A percentile compares a stretch with the other conserved stretches of the same genome.
These are phyloP conservation scores for Troides helena DNA, from an alignment of 2,888 invertebrate species.

Conservation along the genomic window DNA sequence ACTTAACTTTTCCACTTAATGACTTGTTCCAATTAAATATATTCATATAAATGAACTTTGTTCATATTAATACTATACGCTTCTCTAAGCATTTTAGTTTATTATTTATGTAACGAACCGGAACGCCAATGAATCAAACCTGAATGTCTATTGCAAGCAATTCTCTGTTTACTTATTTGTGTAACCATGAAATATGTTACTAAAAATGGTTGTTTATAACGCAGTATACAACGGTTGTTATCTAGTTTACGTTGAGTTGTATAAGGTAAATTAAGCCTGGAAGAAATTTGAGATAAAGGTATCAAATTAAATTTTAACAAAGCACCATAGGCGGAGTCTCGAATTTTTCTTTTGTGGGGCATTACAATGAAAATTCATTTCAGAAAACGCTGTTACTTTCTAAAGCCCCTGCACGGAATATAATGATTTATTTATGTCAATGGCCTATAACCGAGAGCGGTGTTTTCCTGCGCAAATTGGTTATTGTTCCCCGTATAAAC, in stretches of 20 bases:
- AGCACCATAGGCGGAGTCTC: constrained; percentile 61
- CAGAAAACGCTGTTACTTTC: constrained; percentile 43
- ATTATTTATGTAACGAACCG: no score
- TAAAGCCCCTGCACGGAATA: constrained; percentile 53
- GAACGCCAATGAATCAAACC: no score
- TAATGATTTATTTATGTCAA: constrained; percentile 81
- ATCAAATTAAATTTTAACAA: constrained; percentile 80
- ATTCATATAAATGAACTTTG: constrained; percentile 14
- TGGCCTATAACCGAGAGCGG: constrained; percentile 63
- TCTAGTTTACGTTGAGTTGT: background rate
- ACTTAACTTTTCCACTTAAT: constrained; percentile 22
- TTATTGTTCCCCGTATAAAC: constrained; percentile 73
- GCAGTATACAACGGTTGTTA: background rate
- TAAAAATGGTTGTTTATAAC: background rate
- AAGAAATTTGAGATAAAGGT: constrained; percentile 72
- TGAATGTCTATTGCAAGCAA: background rate
- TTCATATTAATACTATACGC: background rate
- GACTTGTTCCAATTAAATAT: constrained; percentile 16
- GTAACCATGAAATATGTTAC: background rate
- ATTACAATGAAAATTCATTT: constrained; percentile 75
- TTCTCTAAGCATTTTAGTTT: background rate
- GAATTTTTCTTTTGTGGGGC: constrained; percentile 75
- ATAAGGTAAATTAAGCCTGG: constrained; percentile 34
- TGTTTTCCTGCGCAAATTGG: constrained; percentile 74
- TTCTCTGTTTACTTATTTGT: background rate